A percentile compares a stretch with the other conserved stretches of the same genome.
Conservation (phyloP, 2,113 vertebrate genomes). For the Zosterops japonicus region DNA sequence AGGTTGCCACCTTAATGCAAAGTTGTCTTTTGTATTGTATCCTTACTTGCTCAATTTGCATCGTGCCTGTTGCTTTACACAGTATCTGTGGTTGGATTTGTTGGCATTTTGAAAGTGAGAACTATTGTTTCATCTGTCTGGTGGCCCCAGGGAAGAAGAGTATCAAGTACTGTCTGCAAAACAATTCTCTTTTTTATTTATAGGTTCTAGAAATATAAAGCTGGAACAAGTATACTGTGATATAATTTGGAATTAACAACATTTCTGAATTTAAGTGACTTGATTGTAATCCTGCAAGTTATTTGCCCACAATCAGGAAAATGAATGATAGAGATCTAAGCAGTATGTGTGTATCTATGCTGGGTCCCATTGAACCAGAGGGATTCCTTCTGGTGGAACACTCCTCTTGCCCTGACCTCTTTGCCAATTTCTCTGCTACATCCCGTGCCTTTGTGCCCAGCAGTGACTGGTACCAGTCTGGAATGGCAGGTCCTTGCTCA, state of each 20-base stretch:
- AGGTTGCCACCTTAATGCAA: background rate
- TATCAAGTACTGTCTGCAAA: background rate
- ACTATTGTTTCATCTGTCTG: background rate
- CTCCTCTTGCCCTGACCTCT: background rate
- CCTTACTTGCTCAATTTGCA: background rate
- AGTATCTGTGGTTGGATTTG: background rate
- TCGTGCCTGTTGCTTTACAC: background rate
- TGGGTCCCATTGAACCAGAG: background rate
- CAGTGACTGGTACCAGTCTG: background rate
- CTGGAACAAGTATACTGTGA: background rate
- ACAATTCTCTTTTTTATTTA: background rate
- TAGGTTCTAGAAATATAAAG: background rate
- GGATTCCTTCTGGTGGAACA: background rate
- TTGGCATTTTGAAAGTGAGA: background rate
- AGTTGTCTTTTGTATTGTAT: background rate
- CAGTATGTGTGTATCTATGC: background rate
- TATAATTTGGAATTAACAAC: background rate
- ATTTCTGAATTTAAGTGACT: background rate
- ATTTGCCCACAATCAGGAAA: background rate
- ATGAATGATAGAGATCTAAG: background rate
- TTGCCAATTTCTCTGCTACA: background rate
- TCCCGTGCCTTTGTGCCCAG: background rate
- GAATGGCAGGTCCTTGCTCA: background rate
- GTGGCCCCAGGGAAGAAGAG: background rate
- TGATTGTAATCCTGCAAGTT: background rate